Percentiles rank a stretch among this genome's conserved stretches.
These are phyloP conservation scores for Cheilosia grossa DNA, from an alignment of 2,888 invertebrate genomes.

Conservation along the genomic window DNA sequence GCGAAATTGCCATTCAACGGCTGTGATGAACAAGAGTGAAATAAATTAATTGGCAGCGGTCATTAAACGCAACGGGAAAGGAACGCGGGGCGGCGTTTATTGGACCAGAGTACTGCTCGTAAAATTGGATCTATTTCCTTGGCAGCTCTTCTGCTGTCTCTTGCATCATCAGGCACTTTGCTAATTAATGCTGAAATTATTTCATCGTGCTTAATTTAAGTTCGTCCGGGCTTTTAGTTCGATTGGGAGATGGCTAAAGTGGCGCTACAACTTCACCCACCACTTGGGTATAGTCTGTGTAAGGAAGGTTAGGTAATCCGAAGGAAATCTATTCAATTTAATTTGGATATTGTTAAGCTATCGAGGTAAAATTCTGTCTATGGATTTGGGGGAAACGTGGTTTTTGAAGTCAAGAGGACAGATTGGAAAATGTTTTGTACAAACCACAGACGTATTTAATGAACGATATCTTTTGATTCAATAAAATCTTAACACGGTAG, in stretches of 20 bases:
- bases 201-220: constrained; percentile 35
- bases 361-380: too few relatives aligned
- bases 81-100: not conserved
- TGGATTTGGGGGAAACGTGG: too few relatives aligned
- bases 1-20: not conserved
- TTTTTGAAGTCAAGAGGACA: too few relatives aligned
- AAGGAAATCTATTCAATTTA: too few relatives aligned
- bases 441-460: too few relatives aligned
- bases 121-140: too few relatives aligned
- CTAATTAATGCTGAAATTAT: constrained; percentile 33
- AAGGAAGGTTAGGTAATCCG: too few relatives aligned
- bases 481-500: too few relatives aligned
- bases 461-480: too few relatives aligned
- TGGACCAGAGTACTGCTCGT: not conserved
- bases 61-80: not conserved
- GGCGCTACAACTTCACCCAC: not conserved
- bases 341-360: too few relatives aligned
- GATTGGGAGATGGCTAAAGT: not conserved
- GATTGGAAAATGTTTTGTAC: too few relatives aligned
- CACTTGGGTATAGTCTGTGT: not conserved
- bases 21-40: not conserved
- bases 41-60: not conserved
- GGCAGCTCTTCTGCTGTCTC: too few relatives aligned
- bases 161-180: not conserved
- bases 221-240: constrained; percentile 7